Conservation (phyloP, 2,888 invertebrate species). For the Brachyptera risi region DNA sequence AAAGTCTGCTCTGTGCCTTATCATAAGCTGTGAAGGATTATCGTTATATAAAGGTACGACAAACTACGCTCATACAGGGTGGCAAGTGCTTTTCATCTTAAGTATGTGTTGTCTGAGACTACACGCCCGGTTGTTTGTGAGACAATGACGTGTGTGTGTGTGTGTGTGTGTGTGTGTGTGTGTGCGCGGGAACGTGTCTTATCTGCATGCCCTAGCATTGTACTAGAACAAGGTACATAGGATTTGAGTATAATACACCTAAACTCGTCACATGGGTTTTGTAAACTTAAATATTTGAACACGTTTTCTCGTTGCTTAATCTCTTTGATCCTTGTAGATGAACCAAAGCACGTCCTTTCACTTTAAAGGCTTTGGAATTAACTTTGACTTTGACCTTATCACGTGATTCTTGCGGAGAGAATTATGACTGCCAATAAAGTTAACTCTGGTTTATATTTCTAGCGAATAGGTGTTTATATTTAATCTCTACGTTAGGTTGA, state of each 20-base stretch:
- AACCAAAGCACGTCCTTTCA: constrained; percentile 26
- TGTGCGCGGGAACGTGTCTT: constrained; percentile 24
- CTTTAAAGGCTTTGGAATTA: too few species aligned
- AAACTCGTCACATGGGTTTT: constrained; percentile 30
- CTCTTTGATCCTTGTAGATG: constrained; percentile 29
- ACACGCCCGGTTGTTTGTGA: background rate
- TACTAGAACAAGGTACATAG: constrained; percentile 3
- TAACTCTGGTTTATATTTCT: too few species aligned
- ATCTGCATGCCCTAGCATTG: constrained; percentile 18
- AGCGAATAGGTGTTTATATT: too few species aligned
- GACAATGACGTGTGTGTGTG: constrained; percentile 10
- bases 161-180: too few species aligned
- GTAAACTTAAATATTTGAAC: constrained; percentile 32
- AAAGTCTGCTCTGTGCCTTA: too few species aligned
- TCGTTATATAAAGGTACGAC: too few species aligned
- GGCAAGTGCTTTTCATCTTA: constrained; percentile 9
- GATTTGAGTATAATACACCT: constrained; percentile 25
- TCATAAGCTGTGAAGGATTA: too few species aligned
- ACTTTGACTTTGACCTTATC: too few species aligned
- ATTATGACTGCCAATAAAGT: too few species aligned
- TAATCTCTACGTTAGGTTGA: too few species aligned
- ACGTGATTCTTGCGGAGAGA: too few species aligned
- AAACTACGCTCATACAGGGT: background rate
- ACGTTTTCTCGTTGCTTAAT: constrained; percentile 31
- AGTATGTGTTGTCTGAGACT: constrained; percentile 9